phyloP scores from a whole-genome alignment of 2,888 invertebrate species.

The Leptopilina drosophilae region DNA sequence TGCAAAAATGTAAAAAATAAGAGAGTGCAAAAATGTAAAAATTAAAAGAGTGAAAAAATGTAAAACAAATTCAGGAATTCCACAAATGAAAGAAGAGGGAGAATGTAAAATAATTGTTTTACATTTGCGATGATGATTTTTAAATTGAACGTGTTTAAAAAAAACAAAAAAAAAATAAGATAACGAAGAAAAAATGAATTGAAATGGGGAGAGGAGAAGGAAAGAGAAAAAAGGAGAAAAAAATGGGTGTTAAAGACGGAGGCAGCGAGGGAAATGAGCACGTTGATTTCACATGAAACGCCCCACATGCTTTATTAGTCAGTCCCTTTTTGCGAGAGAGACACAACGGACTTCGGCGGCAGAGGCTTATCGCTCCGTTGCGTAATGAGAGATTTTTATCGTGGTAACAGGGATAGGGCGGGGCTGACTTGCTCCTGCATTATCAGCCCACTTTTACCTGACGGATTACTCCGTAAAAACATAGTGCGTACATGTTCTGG shows the following conservation, averaged over 20 bases:
- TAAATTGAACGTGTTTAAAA: too few relatives aligned
- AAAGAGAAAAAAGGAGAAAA: too few relatives aligned
- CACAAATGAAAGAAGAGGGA: too few relatives aligned
- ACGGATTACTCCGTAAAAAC: conserved; percentile 65
- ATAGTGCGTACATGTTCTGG: conserved; percentile 50
- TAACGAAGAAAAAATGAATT: too few relatives aligned
- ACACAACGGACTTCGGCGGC: conserved; percentile 61
- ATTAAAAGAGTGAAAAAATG: too few relatives aligned
- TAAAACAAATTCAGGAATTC: too few relatives aligned
- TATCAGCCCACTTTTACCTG: conserved; percentile 71
- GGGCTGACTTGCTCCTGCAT: conserved; percentile 71
- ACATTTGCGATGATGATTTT: too few relatives aligned
- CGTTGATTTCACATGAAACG: conserved; percentile 31
- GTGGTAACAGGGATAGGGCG: conserved; percentile 74
- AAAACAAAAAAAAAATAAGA: too few relatives aligned
- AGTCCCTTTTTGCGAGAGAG: conserved; percentile 63
- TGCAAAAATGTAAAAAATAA: too few relatives aligned
- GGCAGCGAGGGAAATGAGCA: conserved; percentile 31
- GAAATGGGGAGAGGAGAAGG: too few relatives aligned
- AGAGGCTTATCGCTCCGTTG: conserved; percentile 70
- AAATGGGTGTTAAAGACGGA: conserved; percentile 23
- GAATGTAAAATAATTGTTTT: too few relatives aligned
- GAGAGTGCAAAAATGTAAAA: too few relatives aligned
- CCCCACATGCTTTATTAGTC: conserved; percentile 58
- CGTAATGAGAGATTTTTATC: conserved; percentile 74